Percentiles rank a stretch among this genome's conserved stretches.
These are phyloP conservation scores for Psilopogon haemacephalus DNA, from an alignment of 2,113 vertebrate species.

Conservation along the genomic window DNA sequence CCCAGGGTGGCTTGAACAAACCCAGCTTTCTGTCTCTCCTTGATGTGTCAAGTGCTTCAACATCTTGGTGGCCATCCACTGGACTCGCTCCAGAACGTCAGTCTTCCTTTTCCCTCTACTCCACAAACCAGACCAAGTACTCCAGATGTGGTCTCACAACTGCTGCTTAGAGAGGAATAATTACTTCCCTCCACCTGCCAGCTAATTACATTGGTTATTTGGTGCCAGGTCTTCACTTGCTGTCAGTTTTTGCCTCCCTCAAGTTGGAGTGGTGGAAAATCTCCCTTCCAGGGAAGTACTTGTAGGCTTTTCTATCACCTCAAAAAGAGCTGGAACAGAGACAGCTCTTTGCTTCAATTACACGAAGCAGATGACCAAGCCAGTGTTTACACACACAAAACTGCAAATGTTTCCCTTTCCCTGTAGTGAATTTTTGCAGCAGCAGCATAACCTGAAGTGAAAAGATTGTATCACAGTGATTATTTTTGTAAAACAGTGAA, in stretches of 20 bases:
- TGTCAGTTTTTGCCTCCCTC: not conserved
- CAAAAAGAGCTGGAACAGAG: not conserved
- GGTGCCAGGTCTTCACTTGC: constrained; percentile 1
- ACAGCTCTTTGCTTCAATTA: not conserved
- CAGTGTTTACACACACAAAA: not conserved
- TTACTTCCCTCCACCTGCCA: not conserved
- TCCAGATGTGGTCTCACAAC: constrained; percentile 12
- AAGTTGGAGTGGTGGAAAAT: not conserved
- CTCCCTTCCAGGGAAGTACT: not conserved
- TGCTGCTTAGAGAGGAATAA: not conserved
- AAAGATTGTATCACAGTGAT: not conserved
- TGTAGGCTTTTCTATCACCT: not conserved
- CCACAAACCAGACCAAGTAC: not conserved
- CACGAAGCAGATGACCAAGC: not conserved
- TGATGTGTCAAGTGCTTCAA: not conserved
- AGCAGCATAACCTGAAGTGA: not conserved
- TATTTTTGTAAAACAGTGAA: not conserved
- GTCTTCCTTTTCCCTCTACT: not conserved
- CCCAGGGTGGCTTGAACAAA: not conserved
- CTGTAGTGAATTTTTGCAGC: not conserved
- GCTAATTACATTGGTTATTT: constrained; percentile 18
- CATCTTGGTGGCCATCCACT: not conserved
- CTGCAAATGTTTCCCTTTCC: not conserved
- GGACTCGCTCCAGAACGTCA: not conserved
- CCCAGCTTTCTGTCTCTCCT: not conserved